Percentiles rank a stretch among this genome's conserved stretches.
These are phyloP conservation scores for Malurus elegans DNA, from an alignment of 2,113 vertebrate genomes.

Conservation along the genomic window DNA sequence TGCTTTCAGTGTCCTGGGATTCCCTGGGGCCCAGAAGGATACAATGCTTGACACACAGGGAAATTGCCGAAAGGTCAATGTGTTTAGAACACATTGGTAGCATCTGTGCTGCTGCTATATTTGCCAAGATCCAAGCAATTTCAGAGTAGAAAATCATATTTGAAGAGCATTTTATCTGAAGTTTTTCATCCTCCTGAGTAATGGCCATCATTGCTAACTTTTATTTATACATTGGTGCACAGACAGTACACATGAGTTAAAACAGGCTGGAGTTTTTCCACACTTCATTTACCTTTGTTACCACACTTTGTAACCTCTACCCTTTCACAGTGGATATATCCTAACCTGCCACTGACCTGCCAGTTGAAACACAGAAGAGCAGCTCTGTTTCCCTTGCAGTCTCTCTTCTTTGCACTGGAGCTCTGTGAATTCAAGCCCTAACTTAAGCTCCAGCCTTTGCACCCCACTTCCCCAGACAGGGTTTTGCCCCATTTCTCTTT, in stretches of 20 bases:
- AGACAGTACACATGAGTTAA: not conserved
- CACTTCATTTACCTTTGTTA: not conserved
- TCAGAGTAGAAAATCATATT: not conserved
- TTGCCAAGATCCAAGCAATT: not conserved
- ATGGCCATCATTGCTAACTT: not conserved
- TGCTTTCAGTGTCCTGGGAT: not conserved
- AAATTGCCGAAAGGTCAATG: not conserved
- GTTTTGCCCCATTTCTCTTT: not conserved
- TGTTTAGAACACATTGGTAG: not conserved
- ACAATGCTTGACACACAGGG: not conserved
- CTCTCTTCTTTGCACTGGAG: not conserved
- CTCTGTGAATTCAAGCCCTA: not conserved
- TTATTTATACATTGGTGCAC: not conserved
- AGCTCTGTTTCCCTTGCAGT: not conserved
- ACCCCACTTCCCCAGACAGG: not conserved
- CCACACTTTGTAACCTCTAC: not conserved
- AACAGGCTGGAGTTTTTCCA: not conserved
- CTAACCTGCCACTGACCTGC: not conserved
- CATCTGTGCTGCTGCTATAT: not conserved
- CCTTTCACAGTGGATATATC: not conserved
- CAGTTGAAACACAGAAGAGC: not conserved
- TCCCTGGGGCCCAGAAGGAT: not conserved
- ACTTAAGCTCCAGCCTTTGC: not conserved
- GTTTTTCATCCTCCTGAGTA: not conserved
- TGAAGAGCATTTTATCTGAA: not conserved